A percentile compares a stretch with the other conserved stretches of the same genome.
These are phyloP conservation scores for Actinia equina DNA, from an alignment of 64 coral and sea anemone genomes.

Conservation along the genomic window DNA sequence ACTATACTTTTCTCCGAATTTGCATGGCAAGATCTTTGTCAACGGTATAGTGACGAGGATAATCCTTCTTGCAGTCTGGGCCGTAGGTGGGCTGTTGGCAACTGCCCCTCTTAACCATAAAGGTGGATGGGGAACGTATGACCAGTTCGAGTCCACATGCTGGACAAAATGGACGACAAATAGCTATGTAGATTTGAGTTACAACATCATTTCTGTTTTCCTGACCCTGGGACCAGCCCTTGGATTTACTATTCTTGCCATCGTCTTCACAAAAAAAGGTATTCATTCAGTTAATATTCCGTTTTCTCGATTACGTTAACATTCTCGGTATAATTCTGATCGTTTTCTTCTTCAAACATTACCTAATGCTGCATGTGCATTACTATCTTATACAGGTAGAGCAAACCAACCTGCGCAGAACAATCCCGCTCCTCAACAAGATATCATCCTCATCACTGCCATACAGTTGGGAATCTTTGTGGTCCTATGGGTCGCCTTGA, in stretches of 20 bases:
- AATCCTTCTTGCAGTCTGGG: background rate
- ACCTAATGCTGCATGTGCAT: too few species aligned
- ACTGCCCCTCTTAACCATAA: background rate
- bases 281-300: background rate
- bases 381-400: background rate
- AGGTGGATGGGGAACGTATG: background rate
- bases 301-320: too few species aligned
- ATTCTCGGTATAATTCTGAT: too few species aligned
- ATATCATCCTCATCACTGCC: background rate
- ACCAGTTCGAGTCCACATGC: background rate
- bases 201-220: background rate
- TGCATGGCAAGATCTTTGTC: background rate
- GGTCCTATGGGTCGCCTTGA: background rate
- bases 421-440: background rate
- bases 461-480: background rate
- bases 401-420: background rate
- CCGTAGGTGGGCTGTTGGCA: background rate
- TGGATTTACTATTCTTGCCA: background rate
- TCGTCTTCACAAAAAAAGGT: background rate
- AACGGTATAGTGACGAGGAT: background rate
- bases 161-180: background rate
- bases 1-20: background rate
- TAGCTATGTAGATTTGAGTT: background rate
- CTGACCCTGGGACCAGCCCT: background rate
- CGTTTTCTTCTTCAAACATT: too few species aligned